Conservation (phyloP, 2,113 vertebrate species). For the Barnardius zonarius region DNA sequence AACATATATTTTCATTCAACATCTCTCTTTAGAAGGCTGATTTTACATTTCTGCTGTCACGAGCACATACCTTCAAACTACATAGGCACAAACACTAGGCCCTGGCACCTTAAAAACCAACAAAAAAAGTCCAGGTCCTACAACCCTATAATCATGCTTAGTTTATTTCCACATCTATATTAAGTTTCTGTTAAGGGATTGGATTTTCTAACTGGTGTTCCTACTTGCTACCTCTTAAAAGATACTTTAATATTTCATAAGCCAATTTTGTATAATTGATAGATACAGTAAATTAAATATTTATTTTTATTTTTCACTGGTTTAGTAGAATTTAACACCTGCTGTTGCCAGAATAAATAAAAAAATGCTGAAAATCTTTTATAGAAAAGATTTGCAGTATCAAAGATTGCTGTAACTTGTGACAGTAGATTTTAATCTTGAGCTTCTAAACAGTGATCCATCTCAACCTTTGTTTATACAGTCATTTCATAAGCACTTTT, state of each 20-base stretch:
- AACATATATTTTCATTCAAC: neutral
- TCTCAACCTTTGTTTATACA: neutral
- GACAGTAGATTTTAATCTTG: neutral
- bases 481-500: neutral
- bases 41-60: neutral
- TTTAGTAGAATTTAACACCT: constrained; percentile 51
- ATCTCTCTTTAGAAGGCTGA: neutral
- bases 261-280: constrained; percentile 55
- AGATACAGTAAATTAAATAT: constrained; percentile 57
- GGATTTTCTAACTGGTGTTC: neutral
- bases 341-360: neutral
- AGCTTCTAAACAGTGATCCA: neutral
- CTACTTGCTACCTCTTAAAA: constrained; percentile 29
- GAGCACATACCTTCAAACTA: neutral
- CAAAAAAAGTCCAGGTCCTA: neutral
- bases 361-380: neutral
- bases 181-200: neutral
- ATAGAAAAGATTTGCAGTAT: neutral
- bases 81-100: neutral
- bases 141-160: neutral
- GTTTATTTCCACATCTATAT: constrained; percentile 20
- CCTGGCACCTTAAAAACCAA: neutral
- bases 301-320: constrained; percentile 46
- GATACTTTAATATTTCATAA: constrained; percentile 56
- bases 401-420: neutral